Percentiles rank a stretch among this genome's conserved stretches.
Evolutionary conservation across 2,888 invertebrate genomes (phyloP).

Genomic region (Drosophila gaucha): DNA sequence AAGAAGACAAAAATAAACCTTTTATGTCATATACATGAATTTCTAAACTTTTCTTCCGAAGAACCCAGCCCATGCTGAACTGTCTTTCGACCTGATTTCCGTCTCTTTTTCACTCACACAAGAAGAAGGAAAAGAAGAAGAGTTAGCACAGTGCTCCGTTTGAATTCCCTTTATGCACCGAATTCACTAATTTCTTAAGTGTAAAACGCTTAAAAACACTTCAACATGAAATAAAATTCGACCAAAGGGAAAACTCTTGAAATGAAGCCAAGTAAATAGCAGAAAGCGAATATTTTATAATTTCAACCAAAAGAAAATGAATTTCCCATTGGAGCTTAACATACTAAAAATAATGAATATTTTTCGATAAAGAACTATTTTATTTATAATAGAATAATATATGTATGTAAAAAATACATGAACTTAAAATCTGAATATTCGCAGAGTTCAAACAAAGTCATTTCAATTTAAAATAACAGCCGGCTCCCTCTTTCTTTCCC

Average conservation of each 20-base stretch:
- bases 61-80: not conserved
- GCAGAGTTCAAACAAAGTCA: conserved; percentile 2
- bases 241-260: conserved; percentile 6
- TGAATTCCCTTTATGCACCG: conserved; percentile 8
- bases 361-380: not conserved
- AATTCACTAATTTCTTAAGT: not conserved
- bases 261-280: not conserved
- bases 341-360: not conserved
- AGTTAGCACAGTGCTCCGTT: not conserved
- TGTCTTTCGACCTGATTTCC: not conserved
- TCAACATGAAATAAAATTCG: not conserved
- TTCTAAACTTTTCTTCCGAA: not conserved
- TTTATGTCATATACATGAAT: not conserved
- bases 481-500: too few species aligned
- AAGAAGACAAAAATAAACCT: not conserved
- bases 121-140: not conserved
- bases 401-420: not conserved
- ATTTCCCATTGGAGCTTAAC: not conserved
- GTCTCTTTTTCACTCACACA: not conserved
- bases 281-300: not conserved
- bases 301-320: not conserved
- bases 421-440: not conserved
- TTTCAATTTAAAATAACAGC: conserved; percentile 9
- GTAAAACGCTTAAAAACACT: conserved; percentile 1
- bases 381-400: conserved; percentile 2